Base-by-base conservation (phyloP, 2,113 vertebrate genomes). In the Sphyrna mokarran region DNA sequence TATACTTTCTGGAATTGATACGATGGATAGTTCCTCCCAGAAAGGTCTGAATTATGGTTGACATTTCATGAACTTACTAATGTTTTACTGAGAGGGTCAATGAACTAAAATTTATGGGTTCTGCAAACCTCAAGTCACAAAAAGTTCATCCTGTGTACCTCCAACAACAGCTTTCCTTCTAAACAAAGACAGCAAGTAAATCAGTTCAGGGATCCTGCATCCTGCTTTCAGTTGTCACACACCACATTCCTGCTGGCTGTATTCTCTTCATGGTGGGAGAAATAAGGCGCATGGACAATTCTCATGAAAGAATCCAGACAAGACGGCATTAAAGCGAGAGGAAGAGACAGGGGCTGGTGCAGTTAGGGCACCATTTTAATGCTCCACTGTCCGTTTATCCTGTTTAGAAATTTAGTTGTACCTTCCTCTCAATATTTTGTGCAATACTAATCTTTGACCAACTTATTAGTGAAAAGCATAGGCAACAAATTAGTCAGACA, bases 221-320 rank as follows among this genome's bases (percentile, higher is more conserved):
- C 10, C 37, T 72, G 69, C 10, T 95, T 70, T 95, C 37, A 72
- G 68, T 72, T 72, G 94, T 16, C n/a, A 94, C 8, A 70, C 43
- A 54, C 11, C 29, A 40, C 66, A 33, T 14, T 95, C 37, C 54
- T 58, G 54, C 54, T 29, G 48, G 54, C 20, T 33, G 13, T 58
- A 90, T 69, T 94, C 37, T 61, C 22, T 43, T 43, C 93, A 72
- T 33, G 72, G 40, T 95, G 66, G 68, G 16, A 33, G 40, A 72
- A 72, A 95, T 95, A n/a, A 68, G 40, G 23, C 22, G 29, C 23
- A 48, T 95, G 93, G 9, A 29, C 4, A 48, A 43, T 95, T 95
- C 68, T 40, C 93, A 95, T 95, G 37, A 72, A 95, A 48, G 68
- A 70, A 26, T 69, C 68, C 94, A 95, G 68, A 95, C 22, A 72